phyloP scores from a whole-genome alignment of 2,888 invertebrate genomes.

The Chouioia cunea region DNA sequence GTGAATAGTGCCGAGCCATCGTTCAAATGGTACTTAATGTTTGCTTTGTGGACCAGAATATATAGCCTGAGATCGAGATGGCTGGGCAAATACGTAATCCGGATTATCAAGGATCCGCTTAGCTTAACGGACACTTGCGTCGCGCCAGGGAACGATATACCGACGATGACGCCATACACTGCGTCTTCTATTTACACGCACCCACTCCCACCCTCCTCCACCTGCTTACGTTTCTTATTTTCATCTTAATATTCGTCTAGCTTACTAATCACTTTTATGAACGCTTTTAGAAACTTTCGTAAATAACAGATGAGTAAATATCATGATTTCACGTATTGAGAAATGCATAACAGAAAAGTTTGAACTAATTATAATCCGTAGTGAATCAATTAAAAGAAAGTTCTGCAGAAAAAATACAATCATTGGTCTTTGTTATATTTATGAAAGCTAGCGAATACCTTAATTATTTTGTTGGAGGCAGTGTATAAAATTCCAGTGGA shows the following conservation, averaged over 20 bases:
- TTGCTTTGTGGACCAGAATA: constrained; percentile 62
- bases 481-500: neutral
- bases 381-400: no score
- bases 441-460: no score
- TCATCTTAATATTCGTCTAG: no score
- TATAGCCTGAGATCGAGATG: constrained; percentile 63
- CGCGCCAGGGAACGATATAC: constrained; percentile 58
- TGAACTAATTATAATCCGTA: no score
- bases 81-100: constrained; percentile 67
- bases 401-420: no score
- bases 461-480: no score
- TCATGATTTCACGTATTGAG: no score
- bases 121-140: constrained; percentile 66
- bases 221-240: neutral
- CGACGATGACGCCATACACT: constrained; percentile 34
- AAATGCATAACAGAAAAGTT: no score
- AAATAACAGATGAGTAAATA: no score
- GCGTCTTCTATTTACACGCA: neutral
- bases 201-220: neutral
- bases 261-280: neutral
- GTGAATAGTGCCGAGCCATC: constrained; percentile 19
- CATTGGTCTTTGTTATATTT: no score
- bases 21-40: constrained; percentile 49
- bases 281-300: no score
- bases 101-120: constrained; percentile 68